These are phyloP conservation scores for Nymphalis urticae DNA, from an alignment of 2,888 invertebrate genomes.

Conservation along the genomic window DNA sequence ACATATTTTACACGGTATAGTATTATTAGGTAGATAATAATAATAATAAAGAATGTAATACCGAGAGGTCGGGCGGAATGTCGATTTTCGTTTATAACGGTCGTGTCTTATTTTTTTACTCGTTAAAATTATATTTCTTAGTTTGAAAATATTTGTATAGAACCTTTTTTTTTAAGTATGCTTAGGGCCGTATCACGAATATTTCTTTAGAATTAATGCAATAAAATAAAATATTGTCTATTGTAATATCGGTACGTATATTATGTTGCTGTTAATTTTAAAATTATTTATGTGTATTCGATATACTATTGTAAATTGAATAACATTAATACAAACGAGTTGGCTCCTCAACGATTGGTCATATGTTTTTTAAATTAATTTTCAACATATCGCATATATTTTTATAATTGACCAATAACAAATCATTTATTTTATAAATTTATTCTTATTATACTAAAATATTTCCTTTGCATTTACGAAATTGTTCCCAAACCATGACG, in stretches of 20 bases:
- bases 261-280: conserved; percentile 57
- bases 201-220: conserved; percentile 10
- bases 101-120: conserved; percentile 7
- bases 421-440: no score
- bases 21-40: conserved; percentile 2
- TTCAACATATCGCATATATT: background rate
- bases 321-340: conserved; percentile 39
- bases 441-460: no score
- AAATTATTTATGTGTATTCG: conserved; percentile 60
- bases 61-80: conserved; percentile 6
- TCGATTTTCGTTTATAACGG: conserved; percentile 1
- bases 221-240: conserved; percentile 15
- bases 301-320: conserved; percentile 67
- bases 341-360: background rate
- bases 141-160: conserved; percentile 24
- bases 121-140: background rate
- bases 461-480: no score
- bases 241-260: conserved; percentile 47
- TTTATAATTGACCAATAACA: no score
- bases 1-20: background rate
- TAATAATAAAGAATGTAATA: background rate
- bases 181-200: conserved; percentile 21
- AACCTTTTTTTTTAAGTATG: conserved; percentile 12
- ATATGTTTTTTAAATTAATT: background rate
- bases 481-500: no score